Evolutionary conservation across 1,140 invertebrate genomes (phyloP), one percentile per base, ranked within the genome.

Genomic region (Varroa destructor): DNA sequence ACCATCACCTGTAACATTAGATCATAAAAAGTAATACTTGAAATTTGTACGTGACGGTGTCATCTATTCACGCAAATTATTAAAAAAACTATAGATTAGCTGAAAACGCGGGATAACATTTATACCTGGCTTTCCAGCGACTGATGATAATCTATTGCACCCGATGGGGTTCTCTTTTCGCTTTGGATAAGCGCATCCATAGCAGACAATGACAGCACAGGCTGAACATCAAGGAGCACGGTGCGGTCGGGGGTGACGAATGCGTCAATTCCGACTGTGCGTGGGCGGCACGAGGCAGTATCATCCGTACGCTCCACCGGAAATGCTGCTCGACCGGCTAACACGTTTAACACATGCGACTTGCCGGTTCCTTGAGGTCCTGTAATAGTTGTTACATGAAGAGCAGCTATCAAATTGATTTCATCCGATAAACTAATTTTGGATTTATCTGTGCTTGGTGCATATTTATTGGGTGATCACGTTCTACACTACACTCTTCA

Each of bases 241-340:
- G 61, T 67, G 12, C 61, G 61, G 61, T 67, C 61, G 37, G 61
- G 46, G 37, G 61, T 67, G 40, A 67, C 61, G 46, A 67, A 67
- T 67, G 61, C 61, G 8, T 67, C 61, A 8, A 67, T 46, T 2
- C 61, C 61, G 40, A 67, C 61, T 2, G 61, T 67, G 5, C 61
- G 61, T 14, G 40, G 61, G 12, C 61, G 61, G 36, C 61, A 67
- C 37, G 40, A 46, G 12, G 40, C 61, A 12, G 61, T 46, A 8
- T 67, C 61, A 46, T 67, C 61, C 14, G 46, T 46, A 4, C 46
- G 40, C 46, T 67, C 61, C 12, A 67, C n/a, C 14, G 61, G 61
- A 40, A 67, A 67, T 43, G 46, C 61, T 46, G 61, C 61, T 43
- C 61, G 61, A 43, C 61, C 61, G 12, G 61, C 61, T 37, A 67